Conservation (phyloP, 2,113 vertebrate genomes). For the Ammodramus savannarum region DNA sequence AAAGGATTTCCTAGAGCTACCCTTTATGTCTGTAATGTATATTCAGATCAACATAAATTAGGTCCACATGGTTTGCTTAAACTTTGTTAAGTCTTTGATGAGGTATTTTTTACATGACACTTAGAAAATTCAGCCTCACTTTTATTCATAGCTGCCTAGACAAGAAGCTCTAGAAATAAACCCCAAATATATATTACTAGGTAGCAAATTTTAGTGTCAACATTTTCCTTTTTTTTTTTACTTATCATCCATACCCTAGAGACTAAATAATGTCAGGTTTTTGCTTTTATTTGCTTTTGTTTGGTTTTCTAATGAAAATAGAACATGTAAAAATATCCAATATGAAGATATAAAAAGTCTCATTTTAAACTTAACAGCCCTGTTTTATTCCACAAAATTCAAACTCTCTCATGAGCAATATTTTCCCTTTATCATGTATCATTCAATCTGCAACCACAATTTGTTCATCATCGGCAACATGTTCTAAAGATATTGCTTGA, state of each 20-base stretch:
- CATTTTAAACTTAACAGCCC: neutral
- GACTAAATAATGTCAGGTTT: neutral
- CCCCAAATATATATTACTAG: neutral
- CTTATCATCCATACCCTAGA: neutral
- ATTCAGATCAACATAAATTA: neutral
- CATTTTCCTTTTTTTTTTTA: neutral
- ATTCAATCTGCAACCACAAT: neutral
- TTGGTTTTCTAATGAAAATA: neutral
- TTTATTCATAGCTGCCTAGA: neutral
- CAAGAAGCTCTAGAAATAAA: neutral
- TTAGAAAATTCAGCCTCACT: neutral
- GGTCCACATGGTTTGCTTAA: neutral
- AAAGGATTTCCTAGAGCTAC: neutral
- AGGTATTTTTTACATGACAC: neutral
- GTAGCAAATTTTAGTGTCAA: neutral
- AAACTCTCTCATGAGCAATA: neutral
- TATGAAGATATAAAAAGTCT: neutral
- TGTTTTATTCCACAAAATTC: neutral
- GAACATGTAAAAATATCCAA: neutral
- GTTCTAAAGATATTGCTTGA: neutral
- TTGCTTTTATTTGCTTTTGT: neutral
- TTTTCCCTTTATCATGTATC: neutral
- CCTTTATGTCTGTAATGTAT: neutral
- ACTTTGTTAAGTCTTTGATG: neutral
- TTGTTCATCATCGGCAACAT: neutral